Evolutionary conservation across 2,113 vertebrate genomes (phyloP).

Genomic region (Probosciger aterrimus): DNA sequence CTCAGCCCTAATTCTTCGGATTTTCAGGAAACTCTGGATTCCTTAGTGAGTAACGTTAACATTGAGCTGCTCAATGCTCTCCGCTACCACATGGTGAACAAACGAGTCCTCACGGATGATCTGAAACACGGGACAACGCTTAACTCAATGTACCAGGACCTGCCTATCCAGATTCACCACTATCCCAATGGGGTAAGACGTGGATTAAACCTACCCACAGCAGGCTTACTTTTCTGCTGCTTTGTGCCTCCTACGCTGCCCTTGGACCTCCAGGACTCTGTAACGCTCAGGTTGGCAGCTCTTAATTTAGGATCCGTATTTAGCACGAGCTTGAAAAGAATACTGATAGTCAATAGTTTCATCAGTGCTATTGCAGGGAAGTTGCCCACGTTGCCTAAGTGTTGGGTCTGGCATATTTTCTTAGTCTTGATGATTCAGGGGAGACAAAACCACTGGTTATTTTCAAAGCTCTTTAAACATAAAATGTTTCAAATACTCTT

Average conservation of each 20-base stretch:
- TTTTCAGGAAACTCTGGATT: slow-evolving; percentile 92
- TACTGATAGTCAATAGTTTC: background rate
- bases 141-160: slow-evolving; percentile 95
- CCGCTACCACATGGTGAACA: slow-evolving; percentile 95
- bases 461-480: background rate
- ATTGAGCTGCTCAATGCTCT: slow-evolving; percentile 96
- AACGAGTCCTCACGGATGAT: slow-evolving; percentile 89
- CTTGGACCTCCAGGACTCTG: background rate
- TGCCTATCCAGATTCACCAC: slow-evolving; percentile 91
- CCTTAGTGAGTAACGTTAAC: slow-evolving; percentile 96
- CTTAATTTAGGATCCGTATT: background rate
- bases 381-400: background rate
- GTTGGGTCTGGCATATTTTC: background rate
- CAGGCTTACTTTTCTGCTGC: background rate
- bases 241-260: background rate
- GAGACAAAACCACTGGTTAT: background rate
- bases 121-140: slow-evolving; percentile 85
- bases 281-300: background rate
- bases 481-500: background rate
- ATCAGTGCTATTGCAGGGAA: background rate
- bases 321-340: background rate
- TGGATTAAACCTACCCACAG: background rate
- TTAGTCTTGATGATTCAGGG: background rate
- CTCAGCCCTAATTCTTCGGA: background rate
- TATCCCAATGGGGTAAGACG: slow-evolving; percentile 89